Conservation (phyloP, 2,113 vertebrate species). For the Callopanchax toddi region DNA sequence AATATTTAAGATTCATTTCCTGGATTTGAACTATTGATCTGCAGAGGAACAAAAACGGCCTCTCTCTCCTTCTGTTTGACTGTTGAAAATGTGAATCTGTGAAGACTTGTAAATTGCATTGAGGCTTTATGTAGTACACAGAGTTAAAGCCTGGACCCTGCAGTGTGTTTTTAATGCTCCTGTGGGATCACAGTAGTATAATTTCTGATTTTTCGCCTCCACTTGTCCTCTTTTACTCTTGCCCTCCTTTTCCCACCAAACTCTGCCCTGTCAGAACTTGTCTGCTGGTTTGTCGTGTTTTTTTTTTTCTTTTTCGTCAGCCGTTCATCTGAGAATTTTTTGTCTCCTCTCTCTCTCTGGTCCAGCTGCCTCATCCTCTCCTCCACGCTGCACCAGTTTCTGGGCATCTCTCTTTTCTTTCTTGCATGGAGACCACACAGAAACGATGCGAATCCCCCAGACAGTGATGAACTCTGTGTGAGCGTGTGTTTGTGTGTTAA, state of each 20-base stretch:
- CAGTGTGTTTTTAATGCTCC: conserved; percentile 8
- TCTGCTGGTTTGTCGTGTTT: conserved; percentile 24
- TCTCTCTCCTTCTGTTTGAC: too few relatives aligned
- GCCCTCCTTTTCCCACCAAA: conserved; percentile 34
- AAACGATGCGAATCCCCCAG: conserved; percentile 30
- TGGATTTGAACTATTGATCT: too few relatives aligned
- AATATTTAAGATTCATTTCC: too few relatives aligned
- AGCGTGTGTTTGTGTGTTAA: conserved; percentile 19
- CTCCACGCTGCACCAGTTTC: conserved; percentile 53
- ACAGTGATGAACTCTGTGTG: conserved; percentile 16
- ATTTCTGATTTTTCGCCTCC: conserved; percentile 32
- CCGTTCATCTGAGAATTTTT: conserved; percentile 35
- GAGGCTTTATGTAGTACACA: background rate
- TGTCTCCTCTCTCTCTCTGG: conserved; percentile 16
- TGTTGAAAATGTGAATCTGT: too few relatives aligned
- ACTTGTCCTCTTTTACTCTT: conserved; percentile 35
- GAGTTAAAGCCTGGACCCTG: conserved; percentile 1
- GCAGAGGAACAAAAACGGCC: too few relatives aligned
- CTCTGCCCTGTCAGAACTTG: conserved; percentile 27
- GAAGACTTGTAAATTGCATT: background rate
- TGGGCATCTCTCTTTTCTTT: conserved; percentile 56
- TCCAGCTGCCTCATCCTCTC: conserved; percentile 39
- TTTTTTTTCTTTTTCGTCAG: conserved; percentile 10
- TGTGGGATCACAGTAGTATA: conserved; percentile 5
- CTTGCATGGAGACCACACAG: conserved; percentile 12